Evolutionary conservation across 1,140 invertebrate species (phyloP).

Genomic region (Zaprionus ghesquierei): DNA sequence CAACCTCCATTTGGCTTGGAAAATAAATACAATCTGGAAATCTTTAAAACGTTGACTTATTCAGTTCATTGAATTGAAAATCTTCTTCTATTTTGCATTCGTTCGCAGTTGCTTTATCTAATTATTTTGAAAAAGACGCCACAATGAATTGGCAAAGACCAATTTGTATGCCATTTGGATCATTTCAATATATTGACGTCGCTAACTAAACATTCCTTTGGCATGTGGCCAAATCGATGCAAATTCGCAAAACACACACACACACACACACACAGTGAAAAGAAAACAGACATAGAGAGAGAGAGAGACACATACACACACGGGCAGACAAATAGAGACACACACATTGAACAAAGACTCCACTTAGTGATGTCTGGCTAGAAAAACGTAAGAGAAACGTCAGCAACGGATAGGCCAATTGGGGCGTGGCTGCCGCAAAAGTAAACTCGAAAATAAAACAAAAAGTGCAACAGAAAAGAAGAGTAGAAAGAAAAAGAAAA

Average conservation of each 20-base stretch:
- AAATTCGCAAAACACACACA: constrained; percentile 54
- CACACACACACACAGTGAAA: constrained; percentile 30
- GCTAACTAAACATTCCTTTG: constrained; percentile 65
- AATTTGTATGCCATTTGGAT: constrained; percentile 57
- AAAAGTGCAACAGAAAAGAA: constrained; percentile 15
- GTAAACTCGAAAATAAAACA: constrained; percentile 45
- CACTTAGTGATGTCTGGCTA: constrained; percentile 42
- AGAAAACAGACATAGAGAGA: constrained; percentile 29
- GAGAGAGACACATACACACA: constrained; percentile 22
- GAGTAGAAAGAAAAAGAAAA: constrained; percentile 23
- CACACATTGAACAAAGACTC: constrained; percentile 36
- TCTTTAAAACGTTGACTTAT: background rate
- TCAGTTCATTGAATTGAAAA: background rate
- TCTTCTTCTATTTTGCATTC: background rate
- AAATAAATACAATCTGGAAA: background rate
- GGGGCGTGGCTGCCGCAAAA: constrained; percentile 53
- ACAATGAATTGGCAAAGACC: constrained; percentile 30
- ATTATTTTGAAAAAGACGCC: constrained; percentile 19
- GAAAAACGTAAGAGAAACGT: constrained; percentile 9
- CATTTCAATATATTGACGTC: constrained; percentile 69
- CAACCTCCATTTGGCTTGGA: background rate
- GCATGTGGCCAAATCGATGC: constrained; percentile 66
- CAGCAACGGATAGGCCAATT: constrained; percentile 36
- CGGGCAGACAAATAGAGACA: constrained; percentile 21
- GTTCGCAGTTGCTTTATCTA: constrained; percentile 7